Conservation (phyloP, 2,113 vertebrate species). For the Tragelaphus imberbis region DNA sequence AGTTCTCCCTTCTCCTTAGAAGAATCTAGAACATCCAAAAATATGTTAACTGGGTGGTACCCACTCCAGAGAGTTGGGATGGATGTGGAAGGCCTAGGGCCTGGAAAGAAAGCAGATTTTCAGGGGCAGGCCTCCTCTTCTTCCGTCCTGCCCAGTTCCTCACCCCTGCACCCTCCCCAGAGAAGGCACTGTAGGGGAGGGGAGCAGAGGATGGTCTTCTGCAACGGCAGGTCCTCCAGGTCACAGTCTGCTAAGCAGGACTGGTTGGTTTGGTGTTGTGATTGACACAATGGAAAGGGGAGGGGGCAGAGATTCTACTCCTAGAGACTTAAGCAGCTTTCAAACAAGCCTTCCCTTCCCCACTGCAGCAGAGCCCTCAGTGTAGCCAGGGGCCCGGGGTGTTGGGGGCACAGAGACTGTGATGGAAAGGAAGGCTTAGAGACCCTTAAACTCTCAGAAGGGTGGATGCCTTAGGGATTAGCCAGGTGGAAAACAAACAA, state of each 20-base stretch:
- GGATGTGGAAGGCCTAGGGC: background rate
- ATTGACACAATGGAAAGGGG: background rate
- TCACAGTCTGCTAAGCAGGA: background rate
- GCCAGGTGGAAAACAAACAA: background rate
- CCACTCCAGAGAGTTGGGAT: background rate
- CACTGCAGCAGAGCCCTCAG: background rate
- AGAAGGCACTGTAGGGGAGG: background rate
- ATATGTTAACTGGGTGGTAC: background rate
- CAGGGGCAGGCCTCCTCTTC: background rate
- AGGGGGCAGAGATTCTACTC: rapidly evolving
- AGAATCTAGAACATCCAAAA: slow-evolving; percentile 2
- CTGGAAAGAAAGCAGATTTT: background rate
- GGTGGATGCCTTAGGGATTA: background rate
- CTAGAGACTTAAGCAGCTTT: background rate
- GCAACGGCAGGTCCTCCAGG: background rate
- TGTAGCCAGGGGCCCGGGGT: background rate
- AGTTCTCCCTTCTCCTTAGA: background rate
- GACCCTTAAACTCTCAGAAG: background rate
- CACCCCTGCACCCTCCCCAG: background rate
- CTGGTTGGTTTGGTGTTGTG: background rate
- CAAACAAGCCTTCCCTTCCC: background rate
- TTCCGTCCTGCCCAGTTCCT: background rate
- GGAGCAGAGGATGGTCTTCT: background rate
- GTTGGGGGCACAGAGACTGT: background rate
- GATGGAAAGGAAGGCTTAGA: background rate